phyloP scores from a whole-genome alignment of 2,797 vertebrate species.

The Poecilia gillii region DNA sequence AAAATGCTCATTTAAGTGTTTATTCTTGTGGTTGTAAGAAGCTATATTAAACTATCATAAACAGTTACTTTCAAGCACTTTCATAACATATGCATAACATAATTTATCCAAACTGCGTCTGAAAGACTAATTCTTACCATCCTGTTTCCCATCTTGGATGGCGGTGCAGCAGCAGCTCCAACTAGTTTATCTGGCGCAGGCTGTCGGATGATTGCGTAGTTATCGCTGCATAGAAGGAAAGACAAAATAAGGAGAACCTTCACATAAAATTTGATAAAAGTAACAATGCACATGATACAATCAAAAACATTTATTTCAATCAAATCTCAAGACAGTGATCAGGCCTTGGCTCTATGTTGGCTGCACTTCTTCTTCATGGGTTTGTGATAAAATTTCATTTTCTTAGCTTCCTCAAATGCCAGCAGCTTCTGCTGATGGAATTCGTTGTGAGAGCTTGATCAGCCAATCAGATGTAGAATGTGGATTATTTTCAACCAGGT shows the following conservation, averaged over 20 bases:
- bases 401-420: not conserved
- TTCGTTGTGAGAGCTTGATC: not conserved
- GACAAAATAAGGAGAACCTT: not conserved
- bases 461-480: not conserved
- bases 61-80: not conserved
- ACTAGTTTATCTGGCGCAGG: not conserved
- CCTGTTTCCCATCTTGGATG: not conserved
- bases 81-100: not conserved
- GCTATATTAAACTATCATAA: not conserved
- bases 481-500: not conserved
- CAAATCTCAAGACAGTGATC: not conserved
- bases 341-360: not conserved
- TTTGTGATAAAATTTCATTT: not conserved
- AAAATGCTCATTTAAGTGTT: not conserved
- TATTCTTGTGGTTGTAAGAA: not conserved
- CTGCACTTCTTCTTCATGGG: not conserved
- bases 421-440: not conserved
- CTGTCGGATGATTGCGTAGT: not conserved
- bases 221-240: not conserved
- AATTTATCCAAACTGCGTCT: not conserved
- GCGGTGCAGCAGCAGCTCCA: not conserved
- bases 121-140: not conserved
- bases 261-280: not conserved
- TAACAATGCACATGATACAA: not conserved
- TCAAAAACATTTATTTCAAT: not conserved